Base-by-base conservation (phyloP, 2,797 vertebrate genomes). In the Lepidocolaptes lacrymiger region DNA sequence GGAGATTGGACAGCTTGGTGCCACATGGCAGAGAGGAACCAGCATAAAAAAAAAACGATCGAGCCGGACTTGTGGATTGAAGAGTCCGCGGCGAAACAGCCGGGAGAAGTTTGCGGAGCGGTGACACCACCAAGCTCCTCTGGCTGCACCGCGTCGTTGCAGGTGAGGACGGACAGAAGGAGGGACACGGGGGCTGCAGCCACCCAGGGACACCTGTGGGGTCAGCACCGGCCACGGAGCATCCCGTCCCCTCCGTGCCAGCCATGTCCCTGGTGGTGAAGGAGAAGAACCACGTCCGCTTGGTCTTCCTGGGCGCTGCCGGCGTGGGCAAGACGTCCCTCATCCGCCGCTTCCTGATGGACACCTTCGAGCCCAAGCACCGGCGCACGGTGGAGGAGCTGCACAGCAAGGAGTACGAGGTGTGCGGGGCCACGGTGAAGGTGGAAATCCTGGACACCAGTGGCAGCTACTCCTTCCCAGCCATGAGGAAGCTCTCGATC, bases 391-490 rank as follows among this genome's bases (percentile, higher is more conserved):
- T 99, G 95, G 98, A 99, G 95, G 98, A 99, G 98, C 96, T 99
- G 91, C 98, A 99, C 98, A 98, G 98, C 97, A 98, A 98, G 91
- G 99, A 99, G 96, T 99, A 99, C 0, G 98, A 99, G 95, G 98
- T 99, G n/a, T 97, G 98, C 0, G 99, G 98, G 66, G 95, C 96
- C 79, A 98, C 98, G 74, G 96, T 99, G 91, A 99, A 97, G 18
- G 96, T 99, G 63, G 98, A 99, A 95, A 99, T 99, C 96, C 97
- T 99, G 97, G 99, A 99, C 98, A 99, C 99, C 91, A 99, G 99
- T 1, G 99, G 99, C 54, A 99, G 99, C 95, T 99, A 99, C 97
- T 99, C 99, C 85, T 99, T 99, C 97, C 99, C 99, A 0, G 99
- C 99, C 85, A 99, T 99, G 99, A 98, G 99, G 79, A 99, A 99